Evolutionary conservation across 1,140 invertebrate species (phyloP), one percentile per base, ranked within the genome.

Genomic region (Drosophila sechellia): DNA sequence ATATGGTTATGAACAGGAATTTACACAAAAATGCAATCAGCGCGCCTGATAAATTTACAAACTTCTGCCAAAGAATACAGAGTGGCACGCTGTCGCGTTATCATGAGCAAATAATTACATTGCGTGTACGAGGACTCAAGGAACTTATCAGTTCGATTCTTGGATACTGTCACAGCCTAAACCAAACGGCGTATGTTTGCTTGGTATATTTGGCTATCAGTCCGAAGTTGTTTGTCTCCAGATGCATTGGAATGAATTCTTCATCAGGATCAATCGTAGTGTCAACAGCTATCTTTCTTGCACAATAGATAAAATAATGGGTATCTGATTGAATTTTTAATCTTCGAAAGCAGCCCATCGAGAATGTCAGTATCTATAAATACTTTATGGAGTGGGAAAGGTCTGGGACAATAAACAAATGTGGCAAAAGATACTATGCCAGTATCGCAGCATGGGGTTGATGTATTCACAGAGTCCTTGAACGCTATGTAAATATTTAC

Each of bases 21-120:
- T 83, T 83, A 83, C 79, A 83, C 79, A 83, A 83, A 83, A 83
- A 83, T 79, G 79, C 79, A 78, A 83, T 83, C 79, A 75, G 57
- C 73, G 65, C 46, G 46, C 40, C 45, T 48, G 59, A 83, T 83
- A 79, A 83, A 79, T 75, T 79, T 70, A 83, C 59, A 83, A 81
- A 72, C 58, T 60, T 73, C 31, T 49, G 34, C 8, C 15, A 15
- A 17, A 31, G 37, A 35, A 56, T 49, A 57, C 37, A 43, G 54
- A 17, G 43, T 34, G 34, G 17, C 57, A 40, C 35, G 34, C 22
- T 78, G 79, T 40, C 63, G 61, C 52, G 74, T 81, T 81, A 81
- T 81, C 79, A 83, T 83, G 39, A 59, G 59, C 50, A 55, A 75
- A 74, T 81, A 83, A 78, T 81, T 83, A 63, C 79, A 83, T 65